Evolutionary conservation across 2,797 vertebrate species (phyloP), one percentile per base, ranked within the genome.

Genomic region (Alosa sapidissima): DNA sequence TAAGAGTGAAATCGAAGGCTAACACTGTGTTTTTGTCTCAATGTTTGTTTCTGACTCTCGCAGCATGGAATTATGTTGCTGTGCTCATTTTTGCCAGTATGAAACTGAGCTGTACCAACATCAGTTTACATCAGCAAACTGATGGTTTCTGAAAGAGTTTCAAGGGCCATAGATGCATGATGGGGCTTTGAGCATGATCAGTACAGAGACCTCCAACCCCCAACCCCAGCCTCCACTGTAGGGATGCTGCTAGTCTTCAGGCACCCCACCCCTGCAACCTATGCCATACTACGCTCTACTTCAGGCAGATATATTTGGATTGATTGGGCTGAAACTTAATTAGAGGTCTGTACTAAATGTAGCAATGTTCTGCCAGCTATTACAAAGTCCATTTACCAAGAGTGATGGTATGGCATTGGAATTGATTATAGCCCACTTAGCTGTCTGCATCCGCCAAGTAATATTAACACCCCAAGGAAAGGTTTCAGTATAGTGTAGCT

Each of bases 391-490:
- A 28, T 75, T 75, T 41, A 75, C 68, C 33, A 41, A 16, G 11
- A 72, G 33, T 3, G 33, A 72, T 72, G 33, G 33, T 75, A 36
- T 75, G 68, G 41, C 68, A 75, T 0, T 75, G 36, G 68, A 16
- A 75, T 75, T 75, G 68, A 75, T 75, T 41, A 5, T 28, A 33
- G 62, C 10, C 62, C 14, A 75, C 68, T 75, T 75, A 75, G 68
- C 33, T 41, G 68, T 75, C 33, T 11, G 68, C 5, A 75, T 75
- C 68, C 41, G 68, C 33, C 68, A 75, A 75, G 68, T 41, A 41
- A 36, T 75, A 75, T 14, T 16, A 75, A 16, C 7, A 5, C 68
- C 68, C 36, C 33, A 75, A 19, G 41, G 33, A 14, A 75, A 19
- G 33, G 33, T 41, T 75, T 75, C 33, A 41, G 10, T 8, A 7